Evolutionary conservation across 1,140 invertebrate genomes (phyloP).

Genomic region (Caenorhabditis brenneri): DNA sequence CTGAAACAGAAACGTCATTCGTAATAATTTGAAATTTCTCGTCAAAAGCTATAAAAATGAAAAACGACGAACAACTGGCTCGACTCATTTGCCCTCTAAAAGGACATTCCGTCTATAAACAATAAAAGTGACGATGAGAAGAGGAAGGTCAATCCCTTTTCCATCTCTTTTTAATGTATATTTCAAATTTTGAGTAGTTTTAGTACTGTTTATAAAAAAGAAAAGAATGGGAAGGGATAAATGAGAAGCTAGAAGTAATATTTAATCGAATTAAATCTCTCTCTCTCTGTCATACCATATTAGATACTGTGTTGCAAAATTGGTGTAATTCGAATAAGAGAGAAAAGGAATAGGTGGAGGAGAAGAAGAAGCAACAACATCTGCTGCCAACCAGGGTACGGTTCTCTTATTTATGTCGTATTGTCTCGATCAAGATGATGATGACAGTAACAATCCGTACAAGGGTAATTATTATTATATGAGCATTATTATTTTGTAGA

Average conservation of each 20-base stretch:
- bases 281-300: constrained; percentile 18
- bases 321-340: constrained; percentile 31
- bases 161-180: background rate
- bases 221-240: background rate
- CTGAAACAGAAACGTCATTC: no score
- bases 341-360: background rate
- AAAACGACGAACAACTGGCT: background rate
- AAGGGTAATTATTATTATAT: constrained; percentile 12
- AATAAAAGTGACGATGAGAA: constrained; percentile 27
- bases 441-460: background rate
- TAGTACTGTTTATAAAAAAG: background rate
- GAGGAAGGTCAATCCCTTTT: constrained; percentile 29
- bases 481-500: constrained; percentile 21
- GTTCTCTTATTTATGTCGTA: constrained; percentile 29
- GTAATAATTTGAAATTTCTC: no score
- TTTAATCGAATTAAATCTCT: constrained; percentile 16
- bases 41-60: background rate
- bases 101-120: constrained; percentile 30
- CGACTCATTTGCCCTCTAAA: constrained; percentile 26
- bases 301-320: background rate
- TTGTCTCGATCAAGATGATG: constrained; percentile 25
- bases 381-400: background rate
- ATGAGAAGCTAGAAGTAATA: background rate
- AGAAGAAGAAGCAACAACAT: constrained; percentile 36
- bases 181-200: no score